Conservation (phyloP, 2,797 vertebrate species). For the Aselliscus stoliczkanus region DNA sequence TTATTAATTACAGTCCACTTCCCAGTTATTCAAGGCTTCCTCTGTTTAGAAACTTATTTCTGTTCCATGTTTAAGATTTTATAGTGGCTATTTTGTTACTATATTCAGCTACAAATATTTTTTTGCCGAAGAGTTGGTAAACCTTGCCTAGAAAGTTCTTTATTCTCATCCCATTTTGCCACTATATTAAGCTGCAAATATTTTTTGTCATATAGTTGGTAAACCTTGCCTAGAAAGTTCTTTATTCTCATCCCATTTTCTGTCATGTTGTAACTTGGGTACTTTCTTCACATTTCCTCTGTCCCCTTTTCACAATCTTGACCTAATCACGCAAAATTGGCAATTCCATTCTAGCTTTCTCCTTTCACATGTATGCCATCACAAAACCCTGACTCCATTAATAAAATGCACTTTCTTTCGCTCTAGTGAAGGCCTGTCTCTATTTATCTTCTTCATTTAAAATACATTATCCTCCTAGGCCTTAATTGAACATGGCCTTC, state of each 20-base stretch:
- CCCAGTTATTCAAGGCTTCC: neutral
- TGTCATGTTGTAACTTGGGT: neutral
- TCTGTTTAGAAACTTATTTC: neutral
- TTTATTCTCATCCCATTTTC: neutral
- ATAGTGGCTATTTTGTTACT: neutral
- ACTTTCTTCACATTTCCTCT: neutral
- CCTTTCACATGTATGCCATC: neutral
- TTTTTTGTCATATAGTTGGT: neutral
- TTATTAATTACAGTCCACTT: neutral
- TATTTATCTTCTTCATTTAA: neutral
- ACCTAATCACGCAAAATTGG: neutral
- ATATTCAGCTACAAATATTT: neutral
- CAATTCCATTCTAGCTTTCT: neutral
- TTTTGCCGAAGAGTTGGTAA: neutral
- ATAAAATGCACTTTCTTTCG: neutral
- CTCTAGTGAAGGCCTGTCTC: neutral
- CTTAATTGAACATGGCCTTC: neutral
- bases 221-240: neutral
- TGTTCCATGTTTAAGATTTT: neutral
- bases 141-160: neutral
- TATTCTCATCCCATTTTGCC: neutral
- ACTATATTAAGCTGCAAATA: neutral
- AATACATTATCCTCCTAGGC: neutral
- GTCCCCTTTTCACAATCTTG: neutral
- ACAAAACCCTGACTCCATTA: neutral